Conservation (phyloP, 2,888 invertebrate species). For the Gandaritis pyraliata region DNA sequence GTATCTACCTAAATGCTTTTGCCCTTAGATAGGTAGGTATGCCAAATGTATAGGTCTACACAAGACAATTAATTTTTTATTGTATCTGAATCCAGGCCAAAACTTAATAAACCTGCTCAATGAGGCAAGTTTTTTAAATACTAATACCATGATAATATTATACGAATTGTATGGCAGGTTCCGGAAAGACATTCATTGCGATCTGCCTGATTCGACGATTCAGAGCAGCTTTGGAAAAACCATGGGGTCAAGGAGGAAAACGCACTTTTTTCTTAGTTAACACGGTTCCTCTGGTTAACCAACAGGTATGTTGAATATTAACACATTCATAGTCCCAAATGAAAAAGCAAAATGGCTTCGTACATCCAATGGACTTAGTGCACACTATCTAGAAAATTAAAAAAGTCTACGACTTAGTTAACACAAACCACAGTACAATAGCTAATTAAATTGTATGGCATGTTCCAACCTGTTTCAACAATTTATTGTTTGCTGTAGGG, state of each 20-base stretch:
- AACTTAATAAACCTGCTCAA: too few relatives aligned
- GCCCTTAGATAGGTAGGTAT: too few relatives aligned
- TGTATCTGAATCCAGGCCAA: too few relatives aligned
- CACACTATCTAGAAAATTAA: too few relatives aligned
- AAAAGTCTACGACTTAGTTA: too few relatives aligned
- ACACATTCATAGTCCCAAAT: too few relatives aligned
- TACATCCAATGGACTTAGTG: too few relatives aligned
- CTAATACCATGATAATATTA: not conserved
- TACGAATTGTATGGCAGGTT: slow-evolving; percentile 77
- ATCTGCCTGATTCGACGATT: slow-evolving; percentile 88
- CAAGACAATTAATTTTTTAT: too few relatives aligned
- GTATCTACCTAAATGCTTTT: too few relatives aligned
- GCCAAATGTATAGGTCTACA: too few relatives aligned
- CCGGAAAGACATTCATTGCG: slow-evolving; percentile 97
- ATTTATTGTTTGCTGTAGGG: too few relatives aligned
- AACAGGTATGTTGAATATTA: slow-evolving; percentile 85
- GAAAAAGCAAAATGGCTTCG: too few relatives aligned
- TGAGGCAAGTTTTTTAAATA: not conserved
- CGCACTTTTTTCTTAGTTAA: slow-evolving; percentile 92
- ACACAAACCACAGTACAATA: not conserved
- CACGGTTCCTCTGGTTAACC: slow-evolving; percentile 91
- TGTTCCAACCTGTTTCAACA: slow-evolving; percentile 10
- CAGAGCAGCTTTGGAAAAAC: slow-evolving; percentile 76
- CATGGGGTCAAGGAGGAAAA: slow-evolving; percentile 87
- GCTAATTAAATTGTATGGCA: not conserved